Evolutionary conservation across 2,888 invertebrate species (phyloP), one percentile per base, ranked within the genome.

Genomic region (Branchipolynoe longqiensis): DNA sequence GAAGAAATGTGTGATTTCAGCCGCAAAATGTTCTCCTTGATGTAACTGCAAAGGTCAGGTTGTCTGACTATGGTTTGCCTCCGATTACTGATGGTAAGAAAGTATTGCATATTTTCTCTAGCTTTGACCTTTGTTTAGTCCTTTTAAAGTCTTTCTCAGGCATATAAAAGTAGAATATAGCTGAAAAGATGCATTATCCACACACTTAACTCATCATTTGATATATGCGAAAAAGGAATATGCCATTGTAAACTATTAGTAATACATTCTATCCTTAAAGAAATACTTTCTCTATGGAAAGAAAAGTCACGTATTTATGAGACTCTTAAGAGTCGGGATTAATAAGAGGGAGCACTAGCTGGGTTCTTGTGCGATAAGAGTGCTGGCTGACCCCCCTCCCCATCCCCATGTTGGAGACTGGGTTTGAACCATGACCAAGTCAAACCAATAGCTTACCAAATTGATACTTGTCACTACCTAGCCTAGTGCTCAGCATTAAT

Each of bases 1-100:
- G 8, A 12, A 8, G 8, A n/a, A 4, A 58, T 14, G 22, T 48
- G 8, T 18, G 8, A 58, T 62, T 62, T 3, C 73, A 73, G 73
- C 73, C 73, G 28, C 38, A 73, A 38, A 73, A 73, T 38, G 73
- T 73, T 28, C 2, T 73, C 4, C 14, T 73, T 3, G 73, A 73
- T 33, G 25, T 38, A 1, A 73, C 36, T 73, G 73, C 38, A 18
- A 18, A 73, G 28, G 73, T 73, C 33, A 73, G 38, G 36, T n/a
- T 73, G 73, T 40, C 41, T 6, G 73, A 73, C 41, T 73, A 38
- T 33, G 73, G 33, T 28, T 69, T 69, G 18, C 14, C 14, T 14
- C 33, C 33, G 6, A 12, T 31, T 8, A 28, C 62, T 22, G 12
- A 6, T 6, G 62, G 62, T 62, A n/a, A 62, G 62, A 18, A 62